Percentiles rank a stretch among this genome's conserved stretches.
Conservation (phyloP, 2,888 invertebrate species). For the Bugula neritina region DNA sequence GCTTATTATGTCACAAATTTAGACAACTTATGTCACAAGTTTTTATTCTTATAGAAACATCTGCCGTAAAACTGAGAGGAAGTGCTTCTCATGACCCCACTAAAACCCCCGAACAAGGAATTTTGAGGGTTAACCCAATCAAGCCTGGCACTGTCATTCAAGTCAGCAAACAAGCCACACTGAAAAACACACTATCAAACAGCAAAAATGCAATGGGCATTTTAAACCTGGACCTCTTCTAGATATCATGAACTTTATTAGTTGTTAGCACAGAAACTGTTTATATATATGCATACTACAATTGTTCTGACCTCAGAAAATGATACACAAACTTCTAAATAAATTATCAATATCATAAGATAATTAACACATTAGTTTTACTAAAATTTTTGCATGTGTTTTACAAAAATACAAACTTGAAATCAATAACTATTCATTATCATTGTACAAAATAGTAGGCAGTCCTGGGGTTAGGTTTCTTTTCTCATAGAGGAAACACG, state of each 20-base stretch:
- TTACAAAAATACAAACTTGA: too few species aligned
- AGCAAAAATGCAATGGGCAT: constrained; percentile 1
- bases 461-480: too few species aligned
- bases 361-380: not conserved
- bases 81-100: constrained; percentile 15
- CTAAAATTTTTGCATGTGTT: too few species aligned
- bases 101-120: constrained; percentile 15
- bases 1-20: too few species aligned
- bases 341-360: not conserved
- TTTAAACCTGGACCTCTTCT: not conserved
- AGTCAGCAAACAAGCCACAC: constrained; percentile 13
- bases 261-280: too few species aligned
- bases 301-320: too few species aligned
- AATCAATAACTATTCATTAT: too few species aligned
- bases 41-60: constrained; percentile 1
- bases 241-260: too few species aligned
- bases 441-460: too few species aligned
- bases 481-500: too few species aligned
- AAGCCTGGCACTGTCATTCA: constrained; percentile 18
- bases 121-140: constrained; percentile 11
- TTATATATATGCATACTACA: too few species aligned
- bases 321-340: not conserved
- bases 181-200: constrained; percentile 9
- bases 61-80: constrained; percentile 17
- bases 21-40: too few species aligned